A percentile compares a stretch with the other conserved stretches of the same genome.
These are phyloP conservation scores for Apodemus sylvaticus DNA, from an alignment of 2,113 vertebrate species.

Conservation along the genomic window DNA sequence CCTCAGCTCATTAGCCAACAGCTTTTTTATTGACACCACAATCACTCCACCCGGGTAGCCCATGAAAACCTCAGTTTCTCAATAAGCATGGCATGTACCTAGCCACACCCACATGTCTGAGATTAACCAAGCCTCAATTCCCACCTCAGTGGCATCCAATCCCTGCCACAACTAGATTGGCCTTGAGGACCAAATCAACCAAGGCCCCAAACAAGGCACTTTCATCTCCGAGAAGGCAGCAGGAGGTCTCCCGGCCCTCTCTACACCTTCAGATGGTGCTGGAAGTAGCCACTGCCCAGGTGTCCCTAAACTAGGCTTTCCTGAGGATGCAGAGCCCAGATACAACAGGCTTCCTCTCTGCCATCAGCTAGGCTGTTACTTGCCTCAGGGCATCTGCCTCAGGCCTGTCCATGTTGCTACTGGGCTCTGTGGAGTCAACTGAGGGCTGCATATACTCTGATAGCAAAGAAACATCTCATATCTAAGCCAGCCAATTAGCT, in stretches of 20 bases:
- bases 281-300: neutral
- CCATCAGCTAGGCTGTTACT: conserved; percentile 39
- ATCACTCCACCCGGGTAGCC: neutral
- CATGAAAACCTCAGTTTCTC: neutral
- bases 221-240: neutral
- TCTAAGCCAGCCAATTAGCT: neutral
- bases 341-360: conserved; percentile 2
- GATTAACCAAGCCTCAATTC: rapidly evolving
- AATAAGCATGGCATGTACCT: neutral
- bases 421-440: neutral
- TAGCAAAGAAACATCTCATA: neutral
- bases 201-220: neutral
- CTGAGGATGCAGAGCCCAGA: conserved; percentile 35
- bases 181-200: neutral
- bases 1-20: too few species aligned
- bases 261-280: conserved; percentile 32
- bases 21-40: too few species aligned
- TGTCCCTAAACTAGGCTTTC: conserved; percentile 7
- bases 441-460: neutral
- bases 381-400: neutral
- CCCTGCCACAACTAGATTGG: neutral
- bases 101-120: neutral
- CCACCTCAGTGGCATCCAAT: neutral
- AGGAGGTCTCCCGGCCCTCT: neutral
- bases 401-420: neutral